Evolutionary conservation across 2,113 vertebrate genomes (phyloP).

Genomic region (Chaenogobius annularis): DNA sequence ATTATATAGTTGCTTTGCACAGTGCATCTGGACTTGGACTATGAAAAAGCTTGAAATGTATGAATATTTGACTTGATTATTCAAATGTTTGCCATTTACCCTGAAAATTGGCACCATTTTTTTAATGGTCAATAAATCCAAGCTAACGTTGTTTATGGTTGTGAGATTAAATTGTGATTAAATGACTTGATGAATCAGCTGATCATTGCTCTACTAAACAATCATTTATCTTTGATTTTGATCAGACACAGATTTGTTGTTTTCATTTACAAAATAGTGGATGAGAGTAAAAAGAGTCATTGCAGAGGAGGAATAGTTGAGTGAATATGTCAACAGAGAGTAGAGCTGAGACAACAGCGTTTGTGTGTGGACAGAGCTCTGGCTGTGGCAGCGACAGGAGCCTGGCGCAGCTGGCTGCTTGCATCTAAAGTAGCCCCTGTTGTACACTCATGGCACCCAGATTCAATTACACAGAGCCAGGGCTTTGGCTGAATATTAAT

Average conservation of each 20-base stretch:
- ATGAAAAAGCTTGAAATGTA: not conserved
- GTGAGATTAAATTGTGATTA: too few species aligned
- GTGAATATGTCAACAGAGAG: conserved; percentile 30
- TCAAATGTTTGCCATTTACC: not conserved
- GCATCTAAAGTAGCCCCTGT: conserved; percentile 74
- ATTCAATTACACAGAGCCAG: conserved; percentile 74
- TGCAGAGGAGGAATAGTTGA: conserved; percentile 1
- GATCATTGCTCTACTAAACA: too few species aligned
- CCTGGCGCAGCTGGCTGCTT: conserved; percentile 64
- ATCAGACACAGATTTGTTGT: not conserved
- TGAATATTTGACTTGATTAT: not conserved
- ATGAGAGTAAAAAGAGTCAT: not conserved
- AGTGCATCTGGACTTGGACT: not conserved
- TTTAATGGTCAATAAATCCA: too few species aligned
- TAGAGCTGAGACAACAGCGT: conserved; percentile 16
- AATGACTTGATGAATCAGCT: not conserved
- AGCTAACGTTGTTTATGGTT: too few species aligned
- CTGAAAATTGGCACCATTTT: too few species aligned
- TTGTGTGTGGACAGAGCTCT: conserved; percentile 56
- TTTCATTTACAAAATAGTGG: not conserved
- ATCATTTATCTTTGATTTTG: not conserved
- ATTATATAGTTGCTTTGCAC: not conserved
- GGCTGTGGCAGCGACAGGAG: conserved; percentile 49
- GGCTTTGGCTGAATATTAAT: conserved; percentile 79
- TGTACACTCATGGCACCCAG: conserved; percentile 70